These are phyloP conservation scores for Nymphalis urticae DNA, from an alignment of 2,888 invertebrate genomes.

Conservation along the genomic window DNA sequence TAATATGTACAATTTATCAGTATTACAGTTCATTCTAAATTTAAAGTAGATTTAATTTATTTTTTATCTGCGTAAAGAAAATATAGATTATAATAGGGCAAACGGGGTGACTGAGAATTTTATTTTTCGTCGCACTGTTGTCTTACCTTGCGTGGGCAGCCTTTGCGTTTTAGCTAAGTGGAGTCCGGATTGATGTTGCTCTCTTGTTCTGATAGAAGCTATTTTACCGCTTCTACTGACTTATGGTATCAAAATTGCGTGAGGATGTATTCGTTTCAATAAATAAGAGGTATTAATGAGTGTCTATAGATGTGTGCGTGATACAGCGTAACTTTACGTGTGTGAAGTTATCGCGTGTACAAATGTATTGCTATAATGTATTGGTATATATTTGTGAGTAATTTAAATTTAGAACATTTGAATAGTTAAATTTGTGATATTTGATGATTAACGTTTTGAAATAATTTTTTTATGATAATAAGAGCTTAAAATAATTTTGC, in stretches of 20 bases:
- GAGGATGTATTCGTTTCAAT: conserved; percentile 28
- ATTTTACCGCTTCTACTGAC: conserved; percentile 31
- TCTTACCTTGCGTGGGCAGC: conserved; percentile 17
- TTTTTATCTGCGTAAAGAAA: background rate
- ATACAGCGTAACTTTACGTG: background rate
- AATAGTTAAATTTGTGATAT: too few relatives aligned
- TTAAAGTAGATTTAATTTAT: background rate
- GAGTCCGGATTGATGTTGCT: conserved; percentile 44
- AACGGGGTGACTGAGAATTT: background rate
- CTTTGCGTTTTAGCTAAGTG: conserved; percentile 42
- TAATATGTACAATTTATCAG: too few relatives aligned
- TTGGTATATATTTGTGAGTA: too few relatives aligned
- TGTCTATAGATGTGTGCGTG: background rate
- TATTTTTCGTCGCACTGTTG: conserved; percentile 22
- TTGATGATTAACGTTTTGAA: too few relatives aligned
- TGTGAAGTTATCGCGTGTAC: background rate
- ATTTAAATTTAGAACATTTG: too few relatives aligned
- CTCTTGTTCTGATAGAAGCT: conserved; percentile 28
- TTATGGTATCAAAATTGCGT: conserved; percentile 30
- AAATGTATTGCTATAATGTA: too few relatives aligned
- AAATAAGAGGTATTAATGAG: conserved; percentile 34
- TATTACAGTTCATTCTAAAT: too few relatives aligned
- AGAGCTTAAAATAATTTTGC: too few relatives aligned
- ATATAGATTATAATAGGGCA: background rate
- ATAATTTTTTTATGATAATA: too few relatives aligned